Percentiles rank a stretch among this genome's conserved stretches.
These are phyloP conservation scores for Podabrus alpinus DNA, from an alignment of 2,888 invertebrate species.

Conservation along the genomic window DNA sequence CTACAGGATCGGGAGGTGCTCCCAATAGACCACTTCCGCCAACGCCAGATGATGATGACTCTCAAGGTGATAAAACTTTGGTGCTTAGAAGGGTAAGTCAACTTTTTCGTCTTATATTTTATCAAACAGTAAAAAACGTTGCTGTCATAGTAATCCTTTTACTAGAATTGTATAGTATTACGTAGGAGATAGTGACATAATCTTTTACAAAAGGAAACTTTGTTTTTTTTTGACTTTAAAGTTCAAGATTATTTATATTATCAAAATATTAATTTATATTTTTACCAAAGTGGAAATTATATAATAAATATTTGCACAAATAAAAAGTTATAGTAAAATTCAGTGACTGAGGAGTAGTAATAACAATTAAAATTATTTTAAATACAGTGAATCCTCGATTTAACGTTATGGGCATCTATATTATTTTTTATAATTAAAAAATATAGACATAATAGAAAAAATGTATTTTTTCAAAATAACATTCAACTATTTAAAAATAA, in stretches of 20 bases:
- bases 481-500: no score
- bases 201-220: neutral
- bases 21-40: slow-evolving; percentile 93
- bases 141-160: neutral
- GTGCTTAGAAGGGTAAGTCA: slow-evolving; percentile 90
- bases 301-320: neutral
- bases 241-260: neutral
- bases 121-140: neutral
- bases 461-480: no score
- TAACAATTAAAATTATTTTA: neutral
- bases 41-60: slow-evolving; percentile 88
- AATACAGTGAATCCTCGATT: neutral
- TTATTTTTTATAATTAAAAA: no score
- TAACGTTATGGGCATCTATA: neutral
- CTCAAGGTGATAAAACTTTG: slow-evolving; percentile 81
- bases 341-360: neutral
- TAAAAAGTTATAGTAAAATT: neutral
- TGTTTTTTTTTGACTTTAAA: neutral
- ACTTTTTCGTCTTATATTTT: neutral
- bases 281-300: neutral
- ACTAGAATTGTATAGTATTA: neutral
- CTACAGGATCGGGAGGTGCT: slow-evolving; percentile 67
- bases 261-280: neutral
- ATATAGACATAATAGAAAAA: no score
- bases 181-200: neutral